Conservation (phyloP, 2,797 vertebrate genomes). For the Eremophila alpestris region DNA sequence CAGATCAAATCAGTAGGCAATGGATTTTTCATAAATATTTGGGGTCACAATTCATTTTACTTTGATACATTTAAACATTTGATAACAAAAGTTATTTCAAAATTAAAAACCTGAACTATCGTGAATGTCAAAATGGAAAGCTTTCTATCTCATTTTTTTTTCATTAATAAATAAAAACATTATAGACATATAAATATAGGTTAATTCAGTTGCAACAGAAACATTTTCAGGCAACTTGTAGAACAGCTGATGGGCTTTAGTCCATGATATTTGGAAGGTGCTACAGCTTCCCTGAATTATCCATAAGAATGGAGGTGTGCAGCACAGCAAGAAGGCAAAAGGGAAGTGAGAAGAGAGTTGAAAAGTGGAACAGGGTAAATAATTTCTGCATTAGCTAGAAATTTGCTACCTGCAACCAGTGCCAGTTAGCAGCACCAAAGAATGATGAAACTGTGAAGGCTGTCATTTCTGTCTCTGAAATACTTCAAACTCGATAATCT, state of each 20-base stretch:
- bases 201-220: background rate
- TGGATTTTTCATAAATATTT: conserved; percentile 42
- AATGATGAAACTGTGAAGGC: background rate
- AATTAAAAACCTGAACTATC: background rate
- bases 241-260: background rate
- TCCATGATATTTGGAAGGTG: background rate
- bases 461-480: conserved; percentile 29
- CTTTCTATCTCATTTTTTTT: background rate
- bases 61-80: conserved; percentile 1
- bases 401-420: background rate
- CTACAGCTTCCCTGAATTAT: background rate
- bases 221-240: background rate
- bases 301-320: background rate
- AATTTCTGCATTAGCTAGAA: background rate
- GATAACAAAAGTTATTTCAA: background rate
- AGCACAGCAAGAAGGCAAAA: background rate
- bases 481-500: conserved; percentile 37
- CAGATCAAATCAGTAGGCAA: background rate
- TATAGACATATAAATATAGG: background rate
- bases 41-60: conserved; percentile 2
- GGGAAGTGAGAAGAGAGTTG: background rate
- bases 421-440: background rate
- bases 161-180: background rate
- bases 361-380: background rate
- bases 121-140: background rate